phyloP scores from a whole-genome alignment of 2,797 vertebrate species.

The Salmo trutta region DNA sequence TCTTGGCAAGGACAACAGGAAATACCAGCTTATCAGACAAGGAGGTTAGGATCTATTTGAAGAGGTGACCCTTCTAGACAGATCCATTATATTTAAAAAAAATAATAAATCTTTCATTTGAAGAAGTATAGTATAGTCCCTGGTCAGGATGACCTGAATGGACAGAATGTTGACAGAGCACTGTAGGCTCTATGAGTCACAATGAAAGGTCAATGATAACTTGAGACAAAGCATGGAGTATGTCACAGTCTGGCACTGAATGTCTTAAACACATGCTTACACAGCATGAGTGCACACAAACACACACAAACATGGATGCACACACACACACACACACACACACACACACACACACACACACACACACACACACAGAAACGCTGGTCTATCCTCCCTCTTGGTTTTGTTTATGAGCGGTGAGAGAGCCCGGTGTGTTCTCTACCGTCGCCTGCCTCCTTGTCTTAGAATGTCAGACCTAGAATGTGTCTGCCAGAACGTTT shows the following conservation, averaged over 20 bases:
- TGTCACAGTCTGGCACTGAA: not conserved
- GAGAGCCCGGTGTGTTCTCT: not conserved
- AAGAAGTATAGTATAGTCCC: not conserved
- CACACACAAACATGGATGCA: not conserved
- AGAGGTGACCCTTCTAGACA: not conserved
- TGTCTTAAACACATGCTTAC: not conserved
- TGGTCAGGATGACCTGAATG: not conserved
- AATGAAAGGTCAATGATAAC: conserved; percentile 2
- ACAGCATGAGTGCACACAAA: not conserved
- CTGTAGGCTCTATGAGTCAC: not conserved
- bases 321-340: not conserved
- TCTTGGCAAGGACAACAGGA: conserved; percentile 75
- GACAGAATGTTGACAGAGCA: not conserved
- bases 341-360: not conserved
- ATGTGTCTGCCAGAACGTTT: conserved; percentile 12
- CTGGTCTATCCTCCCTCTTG: not conserved
- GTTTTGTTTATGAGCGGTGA: not conserved
- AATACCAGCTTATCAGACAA: conserved; percentile 75
- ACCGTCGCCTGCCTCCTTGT: conserved; percentile 5
- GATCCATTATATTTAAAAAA: too few relatives aligned
- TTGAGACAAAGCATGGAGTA: not conserved
- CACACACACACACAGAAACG: not conserved
- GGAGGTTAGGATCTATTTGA: not conserved
- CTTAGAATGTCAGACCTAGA: conserved; percentile 21
- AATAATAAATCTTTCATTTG: too few relatives aligned